Evolutionary conservation across 2,113 vertebrate genomes (phyloP).

Genomic region (Illadopsis cleaveri): DNA sequence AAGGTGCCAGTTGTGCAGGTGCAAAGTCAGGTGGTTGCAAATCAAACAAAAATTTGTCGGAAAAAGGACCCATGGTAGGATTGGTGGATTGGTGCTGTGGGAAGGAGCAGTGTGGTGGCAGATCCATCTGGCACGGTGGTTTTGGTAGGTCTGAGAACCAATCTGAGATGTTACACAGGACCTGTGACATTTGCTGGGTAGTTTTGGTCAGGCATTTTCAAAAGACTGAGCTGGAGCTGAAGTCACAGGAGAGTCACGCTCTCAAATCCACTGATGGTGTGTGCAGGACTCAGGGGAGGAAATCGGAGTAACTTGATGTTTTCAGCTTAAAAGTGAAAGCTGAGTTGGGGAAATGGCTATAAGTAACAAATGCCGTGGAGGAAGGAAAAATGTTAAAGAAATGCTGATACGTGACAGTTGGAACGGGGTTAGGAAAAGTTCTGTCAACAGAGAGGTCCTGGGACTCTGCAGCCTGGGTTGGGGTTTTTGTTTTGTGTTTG

Average conservation of each 20-base stretch:
- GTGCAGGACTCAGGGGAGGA: neutral
- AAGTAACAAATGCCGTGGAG: neutral
- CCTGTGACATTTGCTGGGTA: accelerated
- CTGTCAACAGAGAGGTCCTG: neutral
- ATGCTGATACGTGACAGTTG: neutral
- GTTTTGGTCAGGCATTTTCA: neutral
- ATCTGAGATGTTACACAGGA: neutral
- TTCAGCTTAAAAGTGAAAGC: neutral
- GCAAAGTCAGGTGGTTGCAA: neutral
- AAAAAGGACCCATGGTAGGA: accelerated
- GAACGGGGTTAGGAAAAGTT: neutral
- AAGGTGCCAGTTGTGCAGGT: neutral
- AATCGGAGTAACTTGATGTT: accelerated
- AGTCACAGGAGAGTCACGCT: accelerated
- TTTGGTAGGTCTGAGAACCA: neutral
- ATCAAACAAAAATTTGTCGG: neutral
- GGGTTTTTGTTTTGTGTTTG: neutral
- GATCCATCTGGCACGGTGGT: accelerated
- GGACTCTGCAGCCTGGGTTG: neutral
- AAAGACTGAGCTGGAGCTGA: neutral
- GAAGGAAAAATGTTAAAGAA: neutral
- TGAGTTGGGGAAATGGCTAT: neutral
- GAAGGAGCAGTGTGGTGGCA: accelerated
- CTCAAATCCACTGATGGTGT: neutral
- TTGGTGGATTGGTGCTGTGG: neutral